Percentiles rank a stretch among this genome's conserved stretches.
Conservation (phyloP, 2,113 vertebrate species). For the Alethe castanea region DNA sequence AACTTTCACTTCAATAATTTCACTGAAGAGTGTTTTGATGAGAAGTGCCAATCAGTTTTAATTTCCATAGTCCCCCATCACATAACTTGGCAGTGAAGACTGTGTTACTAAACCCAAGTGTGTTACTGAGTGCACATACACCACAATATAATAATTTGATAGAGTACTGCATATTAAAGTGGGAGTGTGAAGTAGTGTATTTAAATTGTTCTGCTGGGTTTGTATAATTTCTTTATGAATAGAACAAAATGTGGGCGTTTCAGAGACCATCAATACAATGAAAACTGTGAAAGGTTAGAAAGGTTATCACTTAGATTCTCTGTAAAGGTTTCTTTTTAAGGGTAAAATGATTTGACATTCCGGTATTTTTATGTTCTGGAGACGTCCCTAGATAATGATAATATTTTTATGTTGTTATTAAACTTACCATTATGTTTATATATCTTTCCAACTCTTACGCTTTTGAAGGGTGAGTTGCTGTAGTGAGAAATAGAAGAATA, state of each 20-base stretch:
- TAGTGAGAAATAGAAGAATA: background rate
- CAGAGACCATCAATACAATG: background rate
- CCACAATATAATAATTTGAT: background rate
- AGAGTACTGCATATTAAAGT: background rate
- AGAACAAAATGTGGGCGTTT: background rate
- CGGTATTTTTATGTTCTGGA: background rate
- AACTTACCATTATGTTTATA: background rate
- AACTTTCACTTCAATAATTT: background rate
- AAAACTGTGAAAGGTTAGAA: background rate
- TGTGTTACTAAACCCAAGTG: conserved; percentile 4
- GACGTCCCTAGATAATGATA: background rate
- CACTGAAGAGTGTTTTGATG: background rate
- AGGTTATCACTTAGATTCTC: background rate
- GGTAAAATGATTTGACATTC: background rate
- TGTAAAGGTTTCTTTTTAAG: background rate
- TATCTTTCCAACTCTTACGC: background rate
- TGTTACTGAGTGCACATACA: background rate
- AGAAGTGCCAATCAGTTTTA: background rate
- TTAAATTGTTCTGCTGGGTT: background rate
- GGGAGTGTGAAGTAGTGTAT: background rate
- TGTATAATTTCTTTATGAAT: background rate
- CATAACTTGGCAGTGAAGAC: background rate
- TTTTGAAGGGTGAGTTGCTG: background rate
- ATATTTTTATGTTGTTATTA: background rate
- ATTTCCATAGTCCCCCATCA: background rate